Evolutionary conservation across 1,140 invertebrate genomes (phyloP), one percentile per base, ranked within the genome.

Genomic region (Heliothis virescens): DNA sequence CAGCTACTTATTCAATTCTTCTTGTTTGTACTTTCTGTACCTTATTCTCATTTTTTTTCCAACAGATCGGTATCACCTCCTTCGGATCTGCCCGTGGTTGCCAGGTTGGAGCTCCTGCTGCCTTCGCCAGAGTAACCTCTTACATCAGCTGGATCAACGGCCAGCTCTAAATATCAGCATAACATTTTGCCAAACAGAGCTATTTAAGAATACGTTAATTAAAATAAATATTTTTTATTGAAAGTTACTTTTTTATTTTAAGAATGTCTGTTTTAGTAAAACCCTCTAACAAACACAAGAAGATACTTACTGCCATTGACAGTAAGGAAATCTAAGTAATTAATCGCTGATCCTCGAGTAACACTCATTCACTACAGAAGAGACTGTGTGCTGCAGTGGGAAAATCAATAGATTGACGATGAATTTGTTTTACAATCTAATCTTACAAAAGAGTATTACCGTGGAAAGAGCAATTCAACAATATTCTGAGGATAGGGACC

Each of bases 31-130:
- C 9, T 41, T 41, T 15, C 21, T 11, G 10, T 11, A 4, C 9
- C 21, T 21, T 26, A 21, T 11, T 1, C 12, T 41, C 12, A 69
- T 60, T 67, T 55, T 60, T 67, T 71, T 59, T 73, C n/a, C 29
- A 7, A 82, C 87, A 95, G 94, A 90, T 96, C 50, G 95, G 95
- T 72, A 78, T 95, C 55, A 92, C 92, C 2, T 95, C 95, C 2
- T 96, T 95, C 79, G 95, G 95, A 52, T 85, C 92, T 60, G 81
- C 82, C 41, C 81, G 86, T 5, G 95, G 95, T 18, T 95, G 95
- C 80, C 90, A 93, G n/a, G 79, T 82, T 62, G 92, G 92, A 12
- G 87, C 85, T 4, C 95, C 95, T 5, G 87, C 93, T 21, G 95
- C 83, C 3, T 95, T 89, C 81, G 91, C 91, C n/a, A 86, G 95